Percentiles rank a stretch among this genome's conserved stretches.
These are phyloP conservation scores for Pygoscelis adeliae DNA, from an alignment of 2,113 vertebrate genomes.

Conservation along the genomic window DNA sequence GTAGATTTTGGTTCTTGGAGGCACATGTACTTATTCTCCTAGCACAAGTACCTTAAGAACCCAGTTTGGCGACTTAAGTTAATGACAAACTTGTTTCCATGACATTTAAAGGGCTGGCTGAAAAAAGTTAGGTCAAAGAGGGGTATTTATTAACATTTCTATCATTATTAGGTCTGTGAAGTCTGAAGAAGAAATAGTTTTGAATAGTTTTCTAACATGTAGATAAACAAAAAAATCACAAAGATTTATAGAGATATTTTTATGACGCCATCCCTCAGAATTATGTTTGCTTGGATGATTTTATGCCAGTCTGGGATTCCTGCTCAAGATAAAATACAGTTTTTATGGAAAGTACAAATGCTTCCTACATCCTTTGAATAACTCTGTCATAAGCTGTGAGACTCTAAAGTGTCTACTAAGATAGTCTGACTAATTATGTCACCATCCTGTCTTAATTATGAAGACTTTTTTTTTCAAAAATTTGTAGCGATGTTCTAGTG, in stretches of 20 bases:
- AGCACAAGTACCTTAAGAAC: not conserved
- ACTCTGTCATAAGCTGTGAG: not conserved
- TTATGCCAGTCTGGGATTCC: not conserved
- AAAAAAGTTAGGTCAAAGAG: not conserved
- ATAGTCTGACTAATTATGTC: not conserved
- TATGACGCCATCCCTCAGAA: not conserved
- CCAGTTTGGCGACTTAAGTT: not conserved
- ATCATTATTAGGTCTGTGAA: not conserved
- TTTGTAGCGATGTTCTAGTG: accelerated
- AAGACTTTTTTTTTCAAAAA: not conserved
- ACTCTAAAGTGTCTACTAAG: not conserved
- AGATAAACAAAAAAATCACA: not conserved
- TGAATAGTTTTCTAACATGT: not conserved
- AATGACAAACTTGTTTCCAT: not conserved
- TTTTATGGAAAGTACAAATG: not conserved
- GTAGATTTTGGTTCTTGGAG: not conserved
- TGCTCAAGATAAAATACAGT: not conserved
- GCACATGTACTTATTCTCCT: not conserved
- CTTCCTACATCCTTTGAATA: not conserved
- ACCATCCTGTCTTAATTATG: not conserved
- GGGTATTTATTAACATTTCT: not conserved
- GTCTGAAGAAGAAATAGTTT: not conserved
- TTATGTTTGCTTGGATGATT: not conserved
- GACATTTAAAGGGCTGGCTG: not conserved
- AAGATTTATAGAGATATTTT: not conserved